Conservation (phyloP, 2,113 vertebrate genomes). For the Aegypius monachus region DNA sequence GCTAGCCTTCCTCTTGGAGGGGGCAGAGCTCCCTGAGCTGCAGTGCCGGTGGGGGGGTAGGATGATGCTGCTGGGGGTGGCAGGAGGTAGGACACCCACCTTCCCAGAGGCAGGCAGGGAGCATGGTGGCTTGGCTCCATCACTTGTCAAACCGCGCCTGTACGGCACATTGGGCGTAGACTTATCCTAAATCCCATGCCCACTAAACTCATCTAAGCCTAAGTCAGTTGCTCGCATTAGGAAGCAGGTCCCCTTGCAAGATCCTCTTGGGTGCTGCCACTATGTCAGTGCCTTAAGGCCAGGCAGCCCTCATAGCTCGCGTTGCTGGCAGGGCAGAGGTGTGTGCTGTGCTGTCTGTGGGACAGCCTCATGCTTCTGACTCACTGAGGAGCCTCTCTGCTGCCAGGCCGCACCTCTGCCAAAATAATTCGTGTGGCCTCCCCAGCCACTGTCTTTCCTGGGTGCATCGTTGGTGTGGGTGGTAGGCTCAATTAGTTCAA, state of each 20-base stretch:
- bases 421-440: background rate
- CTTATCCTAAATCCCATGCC: background rate
- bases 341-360: rapidly evolving
- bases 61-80: background rate
- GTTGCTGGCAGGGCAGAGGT: background rate
- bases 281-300: rapidly evolving
- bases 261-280: background rate
- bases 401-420: background rate
- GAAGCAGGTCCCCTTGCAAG: background rate
- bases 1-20: background rate
- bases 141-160: rapidly evolving
- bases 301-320: background rate
- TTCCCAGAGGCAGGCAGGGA: background rate
- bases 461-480: rapidly evolving
- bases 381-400: background rate
- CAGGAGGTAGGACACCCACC: background rate
- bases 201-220: background rate
- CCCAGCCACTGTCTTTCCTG: background rate
- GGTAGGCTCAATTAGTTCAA: background rate
- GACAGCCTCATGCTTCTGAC: background rate
- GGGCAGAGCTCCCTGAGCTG: background rate
- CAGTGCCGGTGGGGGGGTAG: background rate
- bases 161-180: rapidly evolving
- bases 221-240: rapidly evolving
- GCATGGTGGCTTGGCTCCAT: background rate